These are phyloP conservation scores for Alexandromys fortis DNA, from an alignment of 2,113 vertebrate genomes.

Conservation along the genomic window DNA sequence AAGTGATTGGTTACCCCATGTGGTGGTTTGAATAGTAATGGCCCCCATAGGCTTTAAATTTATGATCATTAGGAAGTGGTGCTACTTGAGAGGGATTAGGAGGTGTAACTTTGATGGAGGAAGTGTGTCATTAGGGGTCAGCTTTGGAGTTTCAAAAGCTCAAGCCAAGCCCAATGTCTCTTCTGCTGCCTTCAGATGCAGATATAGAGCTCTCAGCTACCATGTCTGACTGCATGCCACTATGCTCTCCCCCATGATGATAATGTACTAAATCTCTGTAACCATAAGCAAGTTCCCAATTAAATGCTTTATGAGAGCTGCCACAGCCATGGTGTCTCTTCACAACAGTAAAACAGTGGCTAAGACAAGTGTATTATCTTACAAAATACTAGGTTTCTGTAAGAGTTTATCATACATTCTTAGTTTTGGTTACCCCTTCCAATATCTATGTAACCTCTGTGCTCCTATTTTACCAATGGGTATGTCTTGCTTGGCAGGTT, in stretches of 20 bases:
- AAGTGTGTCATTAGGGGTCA: not conserved
- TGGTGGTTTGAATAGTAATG: not conserved
- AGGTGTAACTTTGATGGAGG: not conserved
- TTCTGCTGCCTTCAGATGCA: not conserved
- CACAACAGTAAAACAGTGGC: too few species aligned
- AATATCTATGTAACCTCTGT: not conserved
- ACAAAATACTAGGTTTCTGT: not conserved
- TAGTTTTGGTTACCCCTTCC: not conserved
- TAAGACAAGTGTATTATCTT: not conserved
- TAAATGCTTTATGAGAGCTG: too few species aligned
- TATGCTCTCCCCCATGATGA: too few species aligned
- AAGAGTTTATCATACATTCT: not conserved
- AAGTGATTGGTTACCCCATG: not conserved
- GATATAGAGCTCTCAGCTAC: not conserved
- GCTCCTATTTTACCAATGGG: not conserved
- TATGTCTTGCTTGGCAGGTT: not conserved
- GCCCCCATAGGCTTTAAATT: not conserved
- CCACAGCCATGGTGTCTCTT: too few species aligned
- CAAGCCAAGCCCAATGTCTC: not conserved
- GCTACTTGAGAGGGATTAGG: not conserved
- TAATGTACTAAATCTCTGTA: too few species aligned
- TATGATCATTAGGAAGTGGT: not conserved
- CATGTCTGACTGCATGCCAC: too few species aligned
- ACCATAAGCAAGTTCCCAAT: too few species aligned
- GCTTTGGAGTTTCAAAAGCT: not conserved